Conservation (phyloP, 2,797 vertebrate species). For the Diceros bicornis region DNA sequence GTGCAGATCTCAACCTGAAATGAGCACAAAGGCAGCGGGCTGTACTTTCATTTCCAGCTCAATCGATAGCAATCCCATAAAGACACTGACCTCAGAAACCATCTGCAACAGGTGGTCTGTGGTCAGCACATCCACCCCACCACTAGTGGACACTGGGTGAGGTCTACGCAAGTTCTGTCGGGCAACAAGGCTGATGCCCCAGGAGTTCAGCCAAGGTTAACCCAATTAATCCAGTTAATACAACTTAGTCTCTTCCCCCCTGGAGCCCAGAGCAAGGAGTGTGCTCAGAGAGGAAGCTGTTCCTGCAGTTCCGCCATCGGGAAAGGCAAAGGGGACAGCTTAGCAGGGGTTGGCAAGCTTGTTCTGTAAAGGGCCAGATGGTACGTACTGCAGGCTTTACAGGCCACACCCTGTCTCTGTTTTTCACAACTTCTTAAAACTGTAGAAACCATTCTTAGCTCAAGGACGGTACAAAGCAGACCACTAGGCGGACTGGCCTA, state of each 20-base stretch:
- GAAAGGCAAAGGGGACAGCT: neutral
- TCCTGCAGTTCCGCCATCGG: neutral
- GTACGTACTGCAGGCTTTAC: neutral
- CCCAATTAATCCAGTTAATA: neutral
- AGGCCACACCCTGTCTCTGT: neutral
- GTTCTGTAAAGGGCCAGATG: neutral
- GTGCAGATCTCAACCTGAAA: constrained; percentile 94
- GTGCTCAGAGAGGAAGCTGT: neutral
- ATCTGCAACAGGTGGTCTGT: neutral
- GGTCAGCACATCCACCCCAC: neutral
- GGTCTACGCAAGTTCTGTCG: neutral
- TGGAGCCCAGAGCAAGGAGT: neutral
- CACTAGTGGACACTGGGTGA: neutral
- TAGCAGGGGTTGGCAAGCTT: neutral
- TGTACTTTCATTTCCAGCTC: too few species aligned
- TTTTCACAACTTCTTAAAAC: neutral
- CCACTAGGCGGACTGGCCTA: neutral
- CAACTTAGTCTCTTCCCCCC: neutral
- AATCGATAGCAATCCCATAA: neutral
- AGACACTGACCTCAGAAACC: neutral
- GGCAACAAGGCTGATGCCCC: neutral
- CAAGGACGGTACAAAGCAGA: neutral
- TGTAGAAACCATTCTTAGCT: neutral
- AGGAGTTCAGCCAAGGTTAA: neutral
- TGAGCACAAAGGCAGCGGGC: neutral